A percentile compares a stretch with the other conserved stretches of the same genome.
Evolutionary conservation across 2,797 vertebrate species (phyloP).

Genomic region (Aldrovandia affinis): DNA sequence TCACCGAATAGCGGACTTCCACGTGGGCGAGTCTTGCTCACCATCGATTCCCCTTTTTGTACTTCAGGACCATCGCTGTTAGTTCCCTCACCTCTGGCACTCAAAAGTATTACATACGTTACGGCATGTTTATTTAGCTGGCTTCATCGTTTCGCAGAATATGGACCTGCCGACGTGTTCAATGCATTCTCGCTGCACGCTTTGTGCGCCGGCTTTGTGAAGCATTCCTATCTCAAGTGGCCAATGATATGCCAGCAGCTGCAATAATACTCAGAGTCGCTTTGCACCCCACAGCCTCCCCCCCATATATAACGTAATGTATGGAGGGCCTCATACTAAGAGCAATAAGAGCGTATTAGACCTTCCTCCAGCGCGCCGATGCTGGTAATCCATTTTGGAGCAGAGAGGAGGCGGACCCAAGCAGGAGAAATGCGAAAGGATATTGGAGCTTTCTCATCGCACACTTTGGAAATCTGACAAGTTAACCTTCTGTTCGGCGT

Average conservation of each 20-base stretch:
- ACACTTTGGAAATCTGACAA: slow-evolving; percentile 36
- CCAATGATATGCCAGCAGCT: background rate
- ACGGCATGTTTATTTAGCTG: background rate
- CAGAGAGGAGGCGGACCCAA: background rate
- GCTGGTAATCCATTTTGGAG: slow-evolving; percentile 13
- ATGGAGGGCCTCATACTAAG: background rate
- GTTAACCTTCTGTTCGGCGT: slow-evolving; percentile 37
- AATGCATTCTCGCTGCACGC: background rate
- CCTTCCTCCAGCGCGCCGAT: background rate
- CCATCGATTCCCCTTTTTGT: background rate
- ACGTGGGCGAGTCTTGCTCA: background rate
- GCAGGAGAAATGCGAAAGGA: slow-evolving; percentile 11
- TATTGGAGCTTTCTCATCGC: slow-evolving; percentile 2
- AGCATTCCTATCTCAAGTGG: background rate
- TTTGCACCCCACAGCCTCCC: background rate
- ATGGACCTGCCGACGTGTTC: background rate
- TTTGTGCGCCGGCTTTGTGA: background rate
- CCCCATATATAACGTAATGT: background rate
- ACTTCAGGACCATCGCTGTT: background rate
- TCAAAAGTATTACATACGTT: background rate
- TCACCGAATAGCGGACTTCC: background rate
- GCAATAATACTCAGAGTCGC: background rate
- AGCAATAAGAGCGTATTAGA: background rate
- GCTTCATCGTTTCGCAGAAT: background rate
- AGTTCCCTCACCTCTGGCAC: background rate